Evolutionary conservation across 2,113 vertebrate genomes (phyloP), one percentile per base, ranked within the genome.

Genomic region (Tapirus terrestris): DNA sequence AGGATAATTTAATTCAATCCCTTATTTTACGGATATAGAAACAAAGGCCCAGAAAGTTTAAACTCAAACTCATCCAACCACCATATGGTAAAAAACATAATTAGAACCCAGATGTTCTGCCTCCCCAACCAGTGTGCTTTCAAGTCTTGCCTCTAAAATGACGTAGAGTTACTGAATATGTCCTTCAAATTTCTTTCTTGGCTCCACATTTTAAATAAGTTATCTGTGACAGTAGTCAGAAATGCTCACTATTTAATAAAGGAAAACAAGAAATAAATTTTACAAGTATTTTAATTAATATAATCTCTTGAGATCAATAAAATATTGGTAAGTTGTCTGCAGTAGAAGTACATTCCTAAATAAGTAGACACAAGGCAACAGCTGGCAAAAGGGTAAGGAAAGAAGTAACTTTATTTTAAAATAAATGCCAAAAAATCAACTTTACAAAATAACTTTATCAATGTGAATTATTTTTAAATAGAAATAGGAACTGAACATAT

Each of bases 381-480:
- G 11, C 4, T 96, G 8, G 65, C 73, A 96, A 75, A 86, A 94
- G 77, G 33, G 53, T 76, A 45, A 94, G 95, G 21, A 86, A 84
- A 84, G 14, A 63, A 65, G 6, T n/a, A 73, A 63, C 60, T 97
- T 97, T 90, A 98, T 96, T 95, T 95, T 96, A 68, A 97, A 95
- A 96, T 39, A 94, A 93, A 76, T 68, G 33, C 6, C 27, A 88
- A 94, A 90, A 51, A 95, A 51, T 60, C 51, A 97, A 61, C 61
- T 96, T 95, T 82, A 80, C 45, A 97, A 82, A 96, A 81, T 94
- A 97, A 80, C n/a, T 76, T 93, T 88, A 93, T 88, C 91, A 91
- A 29, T 85, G 60, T 97, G 39, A 94, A 81, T 87, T 90, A 73
- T 76, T 97, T 89, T 94, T 36, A 97, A 94, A 77, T 17, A 89